Percentiles rank a stretch among this genome's conserved stretches.
Conservation (phyloP, 2,113 vertebrate genomes). For the Gnathonemus echidnorhynchus region DNA sequence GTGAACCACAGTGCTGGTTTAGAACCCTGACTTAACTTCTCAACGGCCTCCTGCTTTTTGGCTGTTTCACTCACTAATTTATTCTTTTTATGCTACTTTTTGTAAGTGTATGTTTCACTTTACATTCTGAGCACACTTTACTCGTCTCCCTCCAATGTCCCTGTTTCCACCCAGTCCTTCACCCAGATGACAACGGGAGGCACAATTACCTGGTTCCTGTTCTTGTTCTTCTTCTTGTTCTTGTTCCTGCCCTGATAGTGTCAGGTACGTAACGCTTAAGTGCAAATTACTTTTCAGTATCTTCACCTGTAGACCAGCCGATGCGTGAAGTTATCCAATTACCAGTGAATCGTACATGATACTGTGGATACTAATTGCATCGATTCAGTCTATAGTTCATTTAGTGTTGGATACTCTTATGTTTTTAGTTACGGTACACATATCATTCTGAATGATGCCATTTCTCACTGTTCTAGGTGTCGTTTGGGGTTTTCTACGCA, state of each 20-base stretch:
- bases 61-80: not conserved
- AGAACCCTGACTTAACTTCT: not conserved
- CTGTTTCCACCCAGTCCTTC: not conserved
- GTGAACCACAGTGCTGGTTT: not conserved
- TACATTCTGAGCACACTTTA: not conserved
- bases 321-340: too few relatives aligned
- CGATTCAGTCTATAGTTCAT: not conserved
- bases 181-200: rapidly evolving
- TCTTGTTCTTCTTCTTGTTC: too few relatives aligned
- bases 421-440: not conserved
- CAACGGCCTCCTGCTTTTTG: not conserved
- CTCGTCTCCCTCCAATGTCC: not conserved
- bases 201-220: rapidly evolving
- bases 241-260: not conserved
- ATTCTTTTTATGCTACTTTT: not conserved
- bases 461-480: not conserved
- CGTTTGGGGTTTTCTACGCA: not conserved
- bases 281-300: too few relatives aligned
- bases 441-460: not conserved
- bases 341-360: too few relatives aligned
- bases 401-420: not conserved
- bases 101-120: not conserved
- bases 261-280: not conserved
- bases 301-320: too few relatives aligned
- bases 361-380: too few relatives aligned